Evolutionary conservation across 1,140 invertebrate species (phyloP), one percentile per base, ranked within the genome.

Genomic region (Bicyclus anynana): DNA sequence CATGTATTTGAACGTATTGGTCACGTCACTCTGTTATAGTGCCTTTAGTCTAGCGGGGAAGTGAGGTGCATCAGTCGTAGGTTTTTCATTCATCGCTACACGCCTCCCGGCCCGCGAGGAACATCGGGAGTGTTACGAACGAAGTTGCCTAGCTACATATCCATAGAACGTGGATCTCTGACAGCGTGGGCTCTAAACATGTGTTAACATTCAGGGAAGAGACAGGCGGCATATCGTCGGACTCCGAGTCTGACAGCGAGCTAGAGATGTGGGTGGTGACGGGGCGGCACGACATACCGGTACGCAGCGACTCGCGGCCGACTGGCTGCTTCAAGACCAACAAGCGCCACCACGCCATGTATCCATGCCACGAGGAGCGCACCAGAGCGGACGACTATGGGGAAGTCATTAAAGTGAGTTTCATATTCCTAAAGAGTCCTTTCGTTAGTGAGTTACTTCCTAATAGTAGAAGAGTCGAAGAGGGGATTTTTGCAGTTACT

Each of bases 311-410:
- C 81, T 91, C 92, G 42, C 56, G 76, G 2, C 84, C 90, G 52
- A 89, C 91, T 5, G 93, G 94, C 42, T 97, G 97, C 82, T 98
- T 98, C 80, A 98, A 98, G 89, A 94, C 96, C 59, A 96, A 93
- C 69, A 97, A 97, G 89, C 95, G 97, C 54, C 94, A 97, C 65
- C 96, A 98, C 88, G 97, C 97, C 0, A 99, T 99, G 95, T 99
- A 97, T 88, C 98, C 98, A 1, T 97, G 94, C 73, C 92, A 95
- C 44, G 98, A 99, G 87, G 97, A 99, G 69, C 96, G 91, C 33
- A 92, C 97, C 0, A 95, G 97, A 84, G 94, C 92, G 77, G 97
- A 99, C 75, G 97, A 99, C 77, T 99, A 99, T 82, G 97, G 97
- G 0, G 97, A 99, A 90, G 94, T 97, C 42, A 97, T 99, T 46